Evolutionary conservation across 2,797 vertebrate genomes (phyloP).

Genomic region (Ispidina picta): DNA sequence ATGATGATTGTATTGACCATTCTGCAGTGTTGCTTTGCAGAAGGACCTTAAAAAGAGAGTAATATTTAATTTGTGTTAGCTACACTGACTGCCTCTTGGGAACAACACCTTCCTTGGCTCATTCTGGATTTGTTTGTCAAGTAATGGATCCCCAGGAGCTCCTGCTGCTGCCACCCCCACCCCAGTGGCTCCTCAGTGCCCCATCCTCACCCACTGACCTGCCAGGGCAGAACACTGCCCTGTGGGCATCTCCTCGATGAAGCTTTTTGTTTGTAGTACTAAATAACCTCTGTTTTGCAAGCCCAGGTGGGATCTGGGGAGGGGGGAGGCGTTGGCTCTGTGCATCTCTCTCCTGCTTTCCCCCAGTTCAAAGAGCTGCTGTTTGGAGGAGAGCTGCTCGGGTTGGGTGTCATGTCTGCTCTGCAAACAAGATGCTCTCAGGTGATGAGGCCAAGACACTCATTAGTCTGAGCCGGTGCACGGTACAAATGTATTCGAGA

Average conservation of each 20-base stretch:
- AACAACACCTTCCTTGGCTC: fast-evolving
- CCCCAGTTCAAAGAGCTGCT: fast-evolving
- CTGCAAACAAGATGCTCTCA: background rate
- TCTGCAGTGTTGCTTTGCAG: background rate
- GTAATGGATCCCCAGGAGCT: fast-evolving
- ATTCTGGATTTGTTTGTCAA: background rate
- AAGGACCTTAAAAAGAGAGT: background rate
- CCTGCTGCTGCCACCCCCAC: background rate
- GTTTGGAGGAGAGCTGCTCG: background rate
- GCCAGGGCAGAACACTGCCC: background rate
- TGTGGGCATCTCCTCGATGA: fast-evolving
- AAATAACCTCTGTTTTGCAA: background rate
- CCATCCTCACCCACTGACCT: fast-evolving
- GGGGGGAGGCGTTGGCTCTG: background rate
- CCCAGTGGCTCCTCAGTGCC: fast-evolving
- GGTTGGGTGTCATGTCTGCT: background rate
- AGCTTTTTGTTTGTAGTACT: background rate
- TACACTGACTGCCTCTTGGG: fast-evolving
- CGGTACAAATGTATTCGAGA: background rate
- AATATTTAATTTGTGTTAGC: background rate
- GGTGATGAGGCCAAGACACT: background rate
- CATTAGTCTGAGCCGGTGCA: background rate
- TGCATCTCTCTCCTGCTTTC: fast-evolving
- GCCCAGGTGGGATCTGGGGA: background rate
- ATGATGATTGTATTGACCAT: too few relatives aligned